phyloP scores from a whole-genome alignment of 2,113 vertebrate species.

The Thalassoma bifasciatum region DNA sequence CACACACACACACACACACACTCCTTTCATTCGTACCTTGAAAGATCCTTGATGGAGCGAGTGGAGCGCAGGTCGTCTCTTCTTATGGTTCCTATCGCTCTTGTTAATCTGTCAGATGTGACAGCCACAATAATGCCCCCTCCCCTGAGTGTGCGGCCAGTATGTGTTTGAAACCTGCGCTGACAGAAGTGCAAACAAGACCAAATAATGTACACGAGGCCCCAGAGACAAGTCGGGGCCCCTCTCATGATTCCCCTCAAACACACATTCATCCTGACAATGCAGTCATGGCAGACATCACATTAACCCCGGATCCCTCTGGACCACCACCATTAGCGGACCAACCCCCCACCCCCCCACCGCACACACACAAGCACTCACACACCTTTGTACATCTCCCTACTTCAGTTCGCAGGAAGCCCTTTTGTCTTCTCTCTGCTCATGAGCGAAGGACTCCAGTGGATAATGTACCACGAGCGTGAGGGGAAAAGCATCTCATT shows the following conservation, averaged over 20 bases:
- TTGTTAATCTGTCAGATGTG: constrained; percentile 67
- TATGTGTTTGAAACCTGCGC: constrained; percentile 45
- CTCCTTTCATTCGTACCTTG: constrained; percentile 23
- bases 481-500: constrained; percentile 27
- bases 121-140: constrained; percentile 59
- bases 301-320: constrained; percentile 55
- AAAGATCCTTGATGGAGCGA: constrained; percentile 61
- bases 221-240: constrained; percentile 53
- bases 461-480: constrained; percentile 12
- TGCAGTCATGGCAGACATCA: constrained; percentile 56
- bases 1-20: background rate
- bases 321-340: constrained; percentile 49
- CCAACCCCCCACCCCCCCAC: background rate
- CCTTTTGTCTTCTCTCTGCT: constrained; percentile 32
- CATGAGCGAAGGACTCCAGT: constrained; percentile 20
- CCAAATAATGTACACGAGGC: constrained; percentile 56
- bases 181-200: constrained; percentile 34
- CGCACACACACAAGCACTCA: too few relatives aligned
- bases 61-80: constrained; percentile 66
- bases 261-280: constrained; percentile 45
- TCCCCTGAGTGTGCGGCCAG: constrained; percentile 27
- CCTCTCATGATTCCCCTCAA: constrained; percentile 30
- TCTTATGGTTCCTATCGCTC: constrained; percentile 62
- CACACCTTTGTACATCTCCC: background rate
- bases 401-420: constrained; percentile 8